A percentile compares a stretch with the other conserved stretches of the same genome.
phyloP scores from a whole-genome alignment of 2,888 invertebrate species.

The Chironomus riparius region DNA sequence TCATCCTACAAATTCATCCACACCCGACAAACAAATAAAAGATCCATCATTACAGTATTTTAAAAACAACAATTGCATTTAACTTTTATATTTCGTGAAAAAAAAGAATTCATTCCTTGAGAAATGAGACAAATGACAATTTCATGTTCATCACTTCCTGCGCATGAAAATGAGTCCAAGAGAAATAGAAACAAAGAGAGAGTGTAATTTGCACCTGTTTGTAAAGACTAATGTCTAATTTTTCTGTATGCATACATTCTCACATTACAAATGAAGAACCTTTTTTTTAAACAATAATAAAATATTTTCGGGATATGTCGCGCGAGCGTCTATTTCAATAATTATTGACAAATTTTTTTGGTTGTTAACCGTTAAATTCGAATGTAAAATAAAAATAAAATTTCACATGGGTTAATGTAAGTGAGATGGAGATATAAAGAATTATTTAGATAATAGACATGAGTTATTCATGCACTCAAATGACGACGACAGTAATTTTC shows the following conservation, averaged over 20 bases:
- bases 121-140: slow-evolving; percentile 8
- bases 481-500: background rate
- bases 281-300: too few species aligned
- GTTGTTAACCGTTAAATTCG: background rate
- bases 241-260: too few species aligned
- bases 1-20: too few species aligned
- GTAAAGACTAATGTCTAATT: background rate
- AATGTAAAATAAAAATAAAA: background rate
- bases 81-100: background rate
- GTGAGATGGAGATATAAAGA: background rate
- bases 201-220: slow-evolving; percentile 12
- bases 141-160: slow-evolving; percentile 21
- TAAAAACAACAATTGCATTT: too few species aligned
- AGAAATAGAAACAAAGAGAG: too few species aligned
- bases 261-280: too few species aligned
- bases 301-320: too few species aligned
- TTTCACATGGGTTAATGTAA: background rate
- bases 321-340: too few species aligned
- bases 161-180: too few species aligned
- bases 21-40: too few species aligned
- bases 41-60: too few species aligned
- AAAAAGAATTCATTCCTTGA: background rate
- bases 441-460: background rate
- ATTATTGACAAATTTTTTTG: background rate
- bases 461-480: background rate